These are phyloP conservation scores for Anas platyrhynchos DNA, from an alignment of 2,113 vertebrate species.

Conservation along the genomic window DNA sequence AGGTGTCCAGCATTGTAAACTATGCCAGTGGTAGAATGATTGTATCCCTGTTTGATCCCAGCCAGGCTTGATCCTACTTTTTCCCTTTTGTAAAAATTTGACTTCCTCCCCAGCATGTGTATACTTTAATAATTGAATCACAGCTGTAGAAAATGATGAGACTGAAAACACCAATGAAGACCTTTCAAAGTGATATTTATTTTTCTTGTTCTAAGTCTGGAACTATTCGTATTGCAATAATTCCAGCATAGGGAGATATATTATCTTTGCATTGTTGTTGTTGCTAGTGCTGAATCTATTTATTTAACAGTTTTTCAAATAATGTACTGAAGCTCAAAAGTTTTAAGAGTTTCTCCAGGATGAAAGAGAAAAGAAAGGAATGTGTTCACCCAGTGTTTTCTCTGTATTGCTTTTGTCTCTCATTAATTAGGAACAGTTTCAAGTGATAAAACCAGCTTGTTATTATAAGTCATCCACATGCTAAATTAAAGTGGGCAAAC, in stretches of 20 bases:
- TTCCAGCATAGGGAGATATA: not conserved
- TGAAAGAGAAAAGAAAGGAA: not conserved
- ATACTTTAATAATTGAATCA: slow-evolving; percentile 5
- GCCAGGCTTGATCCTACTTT: not conserved
- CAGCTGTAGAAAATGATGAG: not conserved
- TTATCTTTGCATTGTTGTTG: not conserved
- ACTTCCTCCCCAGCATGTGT: not conserved
- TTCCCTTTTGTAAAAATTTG: not conserved
- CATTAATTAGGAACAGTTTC: slow-evolving; percentile 62
- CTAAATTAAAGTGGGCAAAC: slow-evolving; percentile 63
- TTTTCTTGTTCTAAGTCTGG: not conserved
- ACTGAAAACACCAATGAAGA: not conserved
- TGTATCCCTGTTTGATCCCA: slow-evolving; percentile 30
- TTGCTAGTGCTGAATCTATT: not conserved
- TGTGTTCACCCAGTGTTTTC: slow-evolving; percentile 18
- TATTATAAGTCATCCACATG: slow-evolving; percentile 53
- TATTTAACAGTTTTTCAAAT: slow-evolving; percentile 18
- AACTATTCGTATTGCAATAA: not conserved
- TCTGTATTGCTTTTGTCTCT: slow-evolving; percentile 42
- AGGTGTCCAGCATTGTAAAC: slow-evolving; percentile 52
- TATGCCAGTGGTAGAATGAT: slow-evolving; percentile 50
- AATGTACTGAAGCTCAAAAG: not conserved
- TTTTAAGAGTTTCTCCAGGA: slow-evolving; percentile 22
- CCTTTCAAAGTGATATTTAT: slow-evolving; percentile 13
- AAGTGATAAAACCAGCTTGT: slow-evolving; percentile 56